Base-by-base conservation (phyloP, 2,888 invertebrate species). In the Nymphalis polychloros region DNA sequence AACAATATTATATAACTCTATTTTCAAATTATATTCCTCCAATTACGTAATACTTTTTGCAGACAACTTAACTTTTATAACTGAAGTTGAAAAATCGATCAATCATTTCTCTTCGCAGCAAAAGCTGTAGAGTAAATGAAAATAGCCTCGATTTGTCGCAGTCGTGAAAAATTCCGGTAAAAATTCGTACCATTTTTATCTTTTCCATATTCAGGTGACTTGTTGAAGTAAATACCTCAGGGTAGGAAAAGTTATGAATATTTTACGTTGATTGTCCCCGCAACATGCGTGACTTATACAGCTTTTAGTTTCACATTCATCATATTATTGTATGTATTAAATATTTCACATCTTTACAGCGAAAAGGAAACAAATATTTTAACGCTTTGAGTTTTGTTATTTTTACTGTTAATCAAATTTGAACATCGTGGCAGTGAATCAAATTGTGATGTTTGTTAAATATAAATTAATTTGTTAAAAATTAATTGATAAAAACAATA, bases 241-340 rank as follows among this genome's bases (percentile, higher is more conserved):
- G 41, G 55, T 48, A 59, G 20, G 19, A 63, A 68, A 64, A 65
- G 31, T 65, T 65, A 60, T 63, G 63, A 65, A 65, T 68, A 68
- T 35, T 68, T 71, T 63, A 71, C 59, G 31, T 55, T 49, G 41
- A 20, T 55, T 49, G 64, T 67, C 47, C 52, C 55, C 20, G 46
- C 52, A n/a, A 61, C 2, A 59, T 63, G 68, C 60, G 71, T 63
- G 71, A 68, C 71, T 60, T 68, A 66, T 27, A 50, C 20, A 60
- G 8, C 60, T 64, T 61, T 70, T 64, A 63, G 66, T 68, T 66
- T 57, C 17, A 23, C 47, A 68, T 68, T 66, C 55, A 60, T 68
- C 63, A 64, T 68, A 49, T 59, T 63, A 48, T 52, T 63, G 48
- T 53, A 49, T n/a, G 60, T 16, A 19, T 64, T 53, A 63, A 71